A percentile compares a stretch with the other conserved stretches of the same genome.
phyloP scores from a whole-genome alignment of 2,113 vertebrate genomes.

The Verasper variegatus region DNA sequence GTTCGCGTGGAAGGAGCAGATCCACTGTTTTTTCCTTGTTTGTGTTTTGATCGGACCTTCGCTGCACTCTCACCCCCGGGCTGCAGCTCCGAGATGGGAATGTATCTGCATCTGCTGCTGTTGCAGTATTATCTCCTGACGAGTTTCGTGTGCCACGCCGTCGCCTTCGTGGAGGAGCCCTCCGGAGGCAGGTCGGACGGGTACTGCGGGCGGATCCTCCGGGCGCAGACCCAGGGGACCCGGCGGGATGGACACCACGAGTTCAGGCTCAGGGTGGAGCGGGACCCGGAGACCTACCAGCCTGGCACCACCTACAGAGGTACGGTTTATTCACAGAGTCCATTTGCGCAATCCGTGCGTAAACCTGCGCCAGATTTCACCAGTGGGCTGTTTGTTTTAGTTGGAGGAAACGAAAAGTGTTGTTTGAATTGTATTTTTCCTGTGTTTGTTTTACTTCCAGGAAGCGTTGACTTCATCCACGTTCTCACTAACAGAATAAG shows the following conservation, averaged over 20 bases:
- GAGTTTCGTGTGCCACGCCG: conserved; percentile 80
- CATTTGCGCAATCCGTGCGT: conserved; percentile 18
- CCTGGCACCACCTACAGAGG: conserved; percentile 93
- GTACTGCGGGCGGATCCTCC: conserved; percentile 92
- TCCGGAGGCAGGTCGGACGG: conserved; percentile 88
- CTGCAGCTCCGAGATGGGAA: conserved; percentile 79
- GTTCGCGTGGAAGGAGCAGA: conserved; percentile 31
- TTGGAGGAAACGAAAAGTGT: not conserved
- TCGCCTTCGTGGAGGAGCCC: conserved; percentile 90
- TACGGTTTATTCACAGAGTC: conserved; percentile 63
- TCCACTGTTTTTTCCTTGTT: conserved; percentile 15
- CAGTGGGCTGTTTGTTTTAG: conserved; percentile 1
- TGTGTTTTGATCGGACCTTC: not conserved
- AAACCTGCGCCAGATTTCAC: conserved; percentile 17
- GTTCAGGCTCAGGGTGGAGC: conserved; percentile 93
- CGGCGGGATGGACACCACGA: conserved; percentile 92
- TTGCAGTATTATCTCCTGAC: conserved; percentile 83
- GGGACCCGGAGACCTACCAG: conserved; percentile 92
- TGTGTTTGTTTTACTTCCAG: not conserved
- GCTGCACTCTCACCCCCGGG: conserved; percentile 7
- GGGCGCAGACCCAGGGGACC: conserved; percentile 90
- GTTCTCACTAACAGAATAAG: not conserved
- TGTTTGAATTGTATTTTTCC: not conserved
- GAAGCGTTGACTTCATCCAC: not conserved
- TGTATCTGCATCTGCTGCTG: conserved; percentile 72